phyloP scores from a whole-genome alignment of 2,797 vertebrate species.

The Decapterus maruadsi region DNA sequence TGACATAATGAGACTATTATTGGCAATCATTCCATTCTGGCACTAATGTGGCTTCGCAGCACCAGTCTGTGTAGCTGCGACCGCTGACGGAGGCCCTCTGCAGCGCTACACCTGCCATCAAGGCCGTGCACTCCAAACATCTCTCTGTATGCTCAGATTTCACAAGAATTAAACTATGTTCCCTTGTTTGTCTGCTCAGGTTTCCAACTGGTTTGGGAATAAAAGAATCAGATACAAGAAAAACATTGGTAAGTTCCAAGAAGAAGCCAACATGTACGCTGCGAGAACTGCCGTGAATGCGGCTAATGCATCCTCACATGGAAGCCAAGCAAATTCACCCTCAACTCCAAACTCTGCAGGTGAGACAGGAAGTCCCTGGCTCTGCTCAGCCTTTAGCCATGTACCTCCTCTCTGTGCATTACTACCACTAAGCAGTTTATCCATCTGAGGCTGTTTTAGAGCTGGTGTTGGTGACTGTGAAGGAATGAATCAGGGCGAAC shows the following conservation, averaged over 20 bases:
- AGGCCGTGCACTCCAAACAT: slow-evolving; percentile 52
- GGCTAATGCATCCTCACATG: slow-evolving; percentile 97
- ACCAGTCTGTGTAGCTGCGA: slow-evolving; percentile 65
- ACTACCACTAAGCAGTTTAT: slow-evolving; percentile 39
- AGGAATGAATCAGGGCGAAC: slow-evolving; percentile 36
- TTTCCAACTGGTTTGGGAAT: slow-evolving; percentile 99
- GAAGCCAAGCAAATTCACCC: slow-evolving; percentile 99
- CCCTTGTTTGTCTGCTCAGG: slow-evolving; percentile 78
- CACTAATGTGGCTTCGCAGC: slow-evolving; percentile 85
- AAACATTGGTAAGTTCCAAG: slow-evolving; percentile 99
- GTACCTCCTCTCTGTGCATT: slow-evolving; percentile 69
- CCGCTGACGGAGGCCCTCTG: slow-evolving; percentile 62
- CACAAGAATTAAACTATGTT: neutral
- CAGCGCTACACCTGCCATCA: slow-evolving; percentile 58
- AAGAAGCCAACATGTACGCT: slow-evolving; percentile 99
- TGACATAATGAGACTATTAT: slow-evolving; percentile 87
- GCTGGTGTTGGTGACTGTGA: slow-evolving; percentile 51
- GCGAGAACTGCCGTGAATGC: slow-evolving; percentile 98
- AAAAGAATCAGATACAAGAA: slow-evolving; percentile 99
- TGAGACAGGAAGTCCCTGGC: slow-evolving; percentile 87
- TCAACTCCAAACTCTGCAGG: slow-evolving; percentile 99
- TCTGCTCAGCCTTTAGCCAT: slow-evolving; percentile 71
- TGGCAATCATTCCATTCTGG: slow-evolving; percentile 85
- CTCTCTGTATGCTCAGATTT: slow-evolving; percentile 18
- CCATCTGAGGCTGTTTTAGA: slow-evolving; percentile 47